Conservation (phyloP, 1,140 invertebrate genomes). For the Habropoda laboriosa region DNA sequence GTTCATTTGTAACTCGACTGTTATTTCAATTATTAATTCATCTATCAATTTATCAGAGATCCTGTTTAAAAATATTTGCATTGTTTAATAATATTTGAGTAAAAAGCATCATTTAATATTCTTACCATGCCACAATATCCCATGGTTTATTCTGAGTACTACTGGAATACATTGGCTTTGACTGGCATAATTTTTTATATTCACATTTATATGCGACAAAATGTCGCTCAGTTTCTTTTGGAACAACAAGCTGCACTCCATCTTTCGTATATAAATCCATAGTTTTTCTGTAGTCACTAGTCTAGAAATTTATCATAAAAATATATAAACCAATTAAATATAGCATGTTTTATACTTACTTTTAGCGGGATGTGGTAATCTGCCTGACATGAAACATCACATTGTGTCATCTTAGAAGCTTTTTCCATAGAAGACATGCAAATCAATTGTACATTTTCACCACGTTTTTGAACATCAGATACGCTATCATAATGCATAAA, state of each 20-base stretch:
- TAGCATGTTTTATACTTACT: neutral
- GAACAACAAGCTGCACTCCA: constrained; percentile 45
- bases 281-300: neutral
- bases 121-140: constrained; percentile 78
- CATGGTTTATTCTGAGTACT: constrained; percentile 78
- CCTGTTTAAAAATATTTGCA: constrained; percentile 60
- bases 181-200: constrained; percentile 64
- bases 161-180: constrained; percentile 76
- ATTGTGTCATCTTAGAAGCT: constrained; percentile 46
- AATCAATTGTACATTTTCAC: constrained; percentile 71
- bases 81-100: neutral
- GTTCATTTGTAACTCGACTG: constrained; percentile 77
- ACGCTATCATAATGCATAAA: constrained; percentile 41
- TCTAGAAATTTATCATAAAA: constrained; percentile 25
- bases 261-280: neutral
- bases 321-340: neutral
- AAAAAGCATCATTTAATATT: constrained; percentile 14
- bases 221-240: constrained; percentile 53
- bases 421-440: constrained; percentile 62
- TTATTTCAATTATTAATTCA: constrained; percentile 75
- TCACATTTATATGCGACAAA: constrained; percentile 71
- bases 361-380: constrained; percentile 47
- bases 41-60: constrained; percentile 78
- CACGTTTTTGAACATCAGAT: constrained; percentile 28
- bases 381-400: constrained; percentile 69